Evolutionary conservation across 2,888 invertebrate genomes (phyloP), one percentile per base, ranked within the genome.

Genomic region (Erpobdella octoculata): DNA sequence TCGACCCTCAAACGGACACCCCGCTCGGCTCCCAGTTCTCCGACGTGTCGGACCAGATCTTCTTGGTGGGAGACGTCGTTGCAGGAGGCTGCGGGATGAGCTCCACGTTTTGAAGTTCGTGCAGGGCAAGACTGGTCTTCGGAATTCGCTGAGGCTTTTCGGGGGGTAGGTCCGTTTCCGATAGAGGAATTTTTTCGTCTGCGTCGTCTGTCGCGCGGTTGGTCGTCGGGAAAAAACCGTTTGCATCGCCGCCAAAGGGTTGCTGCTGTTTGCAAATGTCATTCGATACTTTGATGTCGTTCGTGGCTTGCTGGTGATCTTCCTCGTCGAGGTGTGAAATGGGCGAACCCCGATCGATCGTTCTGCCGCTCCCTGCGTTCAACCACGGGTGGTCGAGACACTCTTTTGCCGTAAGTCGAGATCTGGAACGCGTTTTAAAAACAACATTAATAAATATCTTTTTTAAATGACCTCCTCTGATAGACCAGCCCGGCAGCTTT

Each of bases 341-440:
- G 76, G 21, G 31, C 15, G 64, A 35, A 12, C 12, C 15, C 0
- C 46, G 41, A n/a, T 33, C 65, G 31, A 28, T 18, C 37, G 12
- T 33, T 31, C n/a, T n/a, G n/a, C n/a, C n/a, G n/a, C n/a, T n/a
- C n/a, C n/a, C n/a, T n/a, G n/a, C n/a, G n/a, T 71, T 64, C 53
- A 94, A 88, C 94, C 93, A 94, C 80, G 90, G 88, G 86, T 94
- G 93, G 83, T 91, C 89, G 82, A 93, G 88, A 85, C 93, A 90
- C 85, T 92, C 90, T 80, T 89, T 88, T 81, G 92, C 91, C 82
- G 90, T 89, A 85, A 93, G 88, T 85, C 93, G 89, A 38, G 33
- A 9, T 12, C 28, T 53, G 53, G 4, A 38, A 37, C 9, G 9
- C 1, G n/a, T n/a, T n/a, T n/a, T n/a, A n/a, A n/a, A n/a, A n/a